Base-by-base conservation (phyloP, 2,113 vertebrate species). In the Lutjanus erythropterus region DNA sequence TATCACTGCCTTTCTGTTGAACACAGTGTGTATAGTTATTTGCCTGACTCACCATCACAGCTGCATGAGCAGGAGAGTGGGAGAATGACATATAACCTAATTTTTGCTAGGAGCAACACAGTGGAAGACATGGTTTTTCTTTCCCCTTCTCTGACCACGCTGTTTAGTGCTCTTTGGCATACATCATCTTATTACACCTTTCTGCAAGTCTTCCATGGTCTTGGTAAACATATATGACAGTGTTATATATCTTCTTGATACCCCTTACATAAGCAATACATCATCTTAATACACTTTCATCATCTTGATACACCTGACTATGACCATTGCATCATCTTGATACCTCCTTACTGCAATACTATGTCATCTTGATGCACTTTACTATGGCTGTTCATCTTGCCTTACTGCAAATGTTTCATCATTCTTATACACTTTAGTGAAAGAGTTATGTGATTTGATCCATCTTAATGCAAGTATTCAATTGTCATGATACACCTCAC, bases 61-160 rank as follows among this genome's bases (percentile, higher is more conserved):
- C 53, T 68, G 68, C 2, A 72, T 72, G 47, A 75, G 66, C 50
- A 46, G 18, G 19, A 66, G 33, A 23, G 31, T 21, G 11, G 2
- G 6, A 65, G 53, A 71, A 49, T 71, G 58, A 71, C 78, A 83
- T 49, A 29, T 80, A 73, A 73, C 78, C 59, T 88, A 25, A 81
- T 71, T 80, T 64, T 12, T 46, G 16, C 52, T 16, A 15, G 4
- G 4, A 60, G 37, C 27, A 55, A 65, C 55, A 41, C 21, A 52
- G 39, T 60, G 18, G 39, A 65, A 73, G 37, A 65, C 23, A 12
- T 31, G 23, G n/a, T 68, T 9, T 61, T 27, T 52, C 27, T n/a
- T 25, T 11, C 6, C 23, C 23, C 29, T 39, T 15, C 44, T 31
- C 37, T 78, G 64, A 52, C 37, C 29, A 64, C 18, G 9, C 10